Evolutionary conservation across 2,888 invertebrate genomes (phyloP), one percentile per base, ranked within the genome.

Genomic region (Noctua comes): DNA sequence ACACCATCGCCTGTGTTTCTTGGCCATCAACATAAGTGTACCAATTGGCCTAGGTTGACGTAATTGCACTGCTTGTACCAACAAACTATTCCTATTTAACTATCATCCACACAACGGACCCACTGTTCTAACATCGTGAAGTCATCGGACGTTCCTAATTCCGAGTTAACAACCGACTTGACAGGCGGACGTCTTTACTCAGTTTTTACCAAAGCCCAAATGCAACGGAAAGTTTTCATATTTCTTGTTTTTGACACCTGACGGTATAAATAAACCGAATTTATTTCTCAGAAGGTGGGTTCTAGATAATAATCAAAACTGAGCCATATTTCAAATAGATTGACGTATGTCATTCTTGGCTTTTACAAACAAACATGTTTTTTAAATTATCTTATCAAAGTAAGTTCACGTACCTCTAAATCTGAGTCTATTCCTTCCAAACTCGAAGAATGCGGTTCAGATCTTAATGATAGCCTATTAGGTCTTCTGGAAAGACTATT

Each of bases 371-470:
- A 80, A 82, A 80, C 68, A 68, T 13, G 31, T 66, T 51, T 80
- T 75, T 68, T 76, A 65, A 68, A 75, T 72, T 78, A 79, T 70
- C 59, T 59, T 59, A 79, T 78, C 54, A 62, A 75, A 68, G 43
- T 62, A 68, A 74, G 66, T 70, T 77, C 36, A 89, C 91, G 64
- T 83, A 97, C 97, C 97, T 98, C 97, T 89, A 97, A 93, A 91
- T 97, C 97, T 36, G 94, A 95, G 88, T 97, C 97, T 76, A 97
- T 92, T 86, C 97, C 97, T 86, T 98, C 98, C 85, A 97, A 93
- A 91, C 97, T 97, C n/a, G 96, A 95, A 66, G 94, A 92, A 77
- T 92, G 90, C 73, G 88, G 86, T 84, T 95, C 96, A 57, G 93
- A 90, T 78, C 93, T 92, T 76, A 94, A 85, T 6, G 95, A 94